These are phyloP conservation scores for Leptestheria dahalacensis DNA, from an alignment of 1,140 invertebrate genomes.

Conservation along the genomic window DNA sequence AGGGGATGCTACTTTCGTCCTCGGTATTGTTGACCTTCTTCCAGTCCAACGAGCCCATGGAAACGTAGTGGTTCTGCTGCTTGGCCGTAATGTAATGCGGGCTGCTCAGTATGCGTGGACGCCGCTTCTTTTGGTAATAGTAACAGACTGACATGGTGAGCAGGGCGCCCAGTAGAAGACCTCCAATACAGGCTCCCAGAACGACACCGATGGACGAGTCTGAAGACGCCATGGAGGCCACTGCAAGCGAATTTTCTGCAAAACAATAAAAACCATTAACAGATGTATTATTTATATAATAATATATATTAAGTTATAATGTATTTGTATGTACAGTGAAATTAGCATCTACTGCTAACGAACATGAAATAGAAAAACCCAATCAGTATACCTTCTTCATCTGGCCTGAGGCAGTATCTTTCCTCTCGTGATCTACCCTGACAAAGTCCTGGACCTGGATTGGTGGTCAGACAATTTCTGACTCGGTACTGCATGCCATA, in stretches of 20 bases:
- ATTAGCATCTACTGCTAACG: no score
- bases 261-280: not conserved
- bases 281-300: no score
- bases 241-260: slow-evolving; percentile 10
- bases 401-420: slow-evolving; percentile 36
- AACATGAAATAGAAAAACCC: not conserved
- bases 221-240: not conserved
- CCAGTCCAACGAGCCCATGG: slow-evolving; percentile 38
- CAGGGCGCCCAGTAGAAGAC: slow-evolving; percentile 32
- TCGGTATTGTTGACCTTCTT: slow-evolving; percentile 22
- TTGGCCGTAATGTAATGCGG: slow-evolving; percentile 62
- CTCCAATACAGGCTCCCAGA: slow-evolving; percentile 35
- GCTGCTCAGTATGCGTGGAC: slow-evolving; percentile 39
- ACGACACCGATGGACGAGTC: slow-evolving; percentile 33
- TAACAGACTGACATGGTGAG: slow-evolving; percentile 30
- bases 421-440: slow-evolving; percentile 45
- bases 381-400: slow-evolving; percentile 3
- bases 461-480: slow-evolving; percentile 38
- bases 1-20: slow-evolving; percentile 1
- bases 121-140: slow-evolving; percentile 30
- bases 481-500: slow-evolving; percentile 46
- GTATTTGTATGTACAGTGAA: no score
- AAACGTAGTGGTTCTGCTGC: slow-evolving; percentile 65
- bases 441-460: slow-evolving; percentile 39
- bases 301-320: no score